Conservation (phyloP, 2,113 vertebrate genomes). For the Cheirogaleus medius region DNA sequence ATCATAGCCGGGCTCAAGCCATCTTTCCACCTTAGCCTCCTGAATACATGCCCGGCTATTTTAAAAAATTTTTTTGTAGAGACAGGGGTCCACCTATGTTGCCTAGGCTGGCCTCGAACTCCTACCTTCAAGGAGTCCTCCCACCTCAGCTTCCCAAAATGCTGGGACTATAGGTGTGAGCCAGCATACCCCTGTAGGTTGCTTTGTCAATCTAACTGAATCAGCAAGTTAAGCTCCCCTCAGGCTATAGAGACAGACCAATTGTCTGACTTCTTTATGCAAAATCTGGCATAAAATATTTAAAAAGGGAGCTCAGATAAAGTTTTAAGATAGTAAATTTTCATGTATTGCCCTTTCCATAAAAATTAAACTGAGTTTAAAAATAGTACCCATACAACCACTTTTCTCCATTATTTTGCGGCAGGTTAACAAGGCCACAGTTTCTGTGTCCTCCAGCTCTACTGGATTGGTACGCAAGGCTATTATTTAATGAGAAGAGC, state of each 20-base stretch:
- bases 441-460: neutral
- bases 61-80: too few species aligned
- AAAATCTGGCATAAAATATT: neutral
- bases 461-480: neutral
- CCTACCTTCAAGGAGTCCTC: too few species aligned
- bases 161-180: too few species aligned
- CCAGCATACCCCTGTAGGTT: neutral
- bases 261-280: neutral
- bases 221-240: neutral
- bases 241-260: neutral
- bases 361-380: neutral
- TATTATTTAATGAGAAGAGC: neutral
- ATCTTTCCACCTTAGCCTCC: too few species aligned
- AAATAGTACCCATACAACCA: neutral
- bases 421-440: neutral
- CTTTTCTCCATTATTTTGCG: neutral
- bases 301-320: neutral
- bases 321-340: neutral
- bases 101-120: too few species aligned
- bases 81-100: too few species aligned
- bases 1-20: too few species aligned
- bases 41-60: too few species aligned
- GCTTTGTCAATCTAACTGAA: neutral
- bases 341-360: neutral
- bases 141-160: too few species aligned